Evolutionary conservation across 2,888 invertebrate genomes (phyloP).

Genomic region (Lithophane semibrunnea): DNA sequence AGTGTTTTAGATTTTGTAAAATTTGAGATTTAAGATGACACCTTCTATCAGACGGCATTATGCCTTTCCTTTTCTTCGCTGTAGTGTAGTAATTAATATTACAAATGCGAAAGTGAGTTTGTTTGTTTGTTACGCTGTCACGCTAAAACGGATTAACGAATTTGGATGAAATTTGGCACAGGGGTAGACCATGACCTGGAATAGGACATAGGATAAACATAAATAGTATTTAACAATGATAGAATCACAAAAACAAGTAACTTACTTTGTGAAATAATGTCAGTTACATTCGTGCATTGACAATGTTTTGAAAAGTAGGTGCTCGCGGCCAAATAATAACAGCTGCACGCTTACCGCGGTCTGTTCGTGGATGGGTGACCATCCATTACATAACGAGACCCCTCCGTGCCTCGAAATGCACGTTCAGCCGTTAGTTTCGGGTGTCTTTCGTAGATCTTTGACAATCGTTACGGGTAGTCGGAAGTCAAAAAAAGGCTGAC

Average conservation of each 20-base stretch:
- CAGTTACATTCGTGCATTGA: not conserved
- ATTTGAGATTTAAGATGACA: not conserved
- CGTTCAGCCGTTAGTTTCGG: too few relatives aligned
- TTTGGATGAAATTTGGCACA: too few relatives aligned
- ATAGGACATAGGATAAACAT: too few relatives aligned
- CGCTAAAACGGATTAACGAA: too few relatives aligned
- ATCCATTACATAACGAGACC: too few relatives aligned
- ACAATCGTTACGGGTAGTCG: not conserved
- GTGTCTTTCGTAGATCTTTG: not conserved
- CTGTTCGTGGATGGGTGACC: not conserved
- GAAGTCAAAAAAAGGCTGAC: too few relatives aligned
- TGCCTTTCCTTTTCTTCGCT: too few relatives aligned
- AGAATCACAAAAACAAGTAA: not conserved
- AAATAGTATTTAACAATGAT: not conserved
- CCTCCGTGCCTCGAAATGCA: not conserved
- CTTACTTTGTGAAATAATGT: not conserved
- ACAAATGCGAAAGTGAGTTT: too few relatives aligned
- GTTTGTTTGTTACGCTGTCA: too few relatives aligned
- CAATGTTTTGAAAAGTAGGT: not conserved
- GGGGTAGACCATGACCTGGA: too few relatives aligned
- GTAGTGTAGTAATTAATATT: too few relatives aligned
- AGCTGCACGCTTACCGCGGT: not conserved
- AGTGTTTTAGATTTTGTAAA: not conserved
- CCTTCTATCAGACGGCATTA: not conserved
- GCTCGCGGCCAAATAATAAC: not conserved